A percentile compares a stretch with the other conserved stretches of the same genome.
Evolutionary conservation across 2,888 invertebrate species (phyloP).

Genomic region (Ectemnius continuus): DNA sequence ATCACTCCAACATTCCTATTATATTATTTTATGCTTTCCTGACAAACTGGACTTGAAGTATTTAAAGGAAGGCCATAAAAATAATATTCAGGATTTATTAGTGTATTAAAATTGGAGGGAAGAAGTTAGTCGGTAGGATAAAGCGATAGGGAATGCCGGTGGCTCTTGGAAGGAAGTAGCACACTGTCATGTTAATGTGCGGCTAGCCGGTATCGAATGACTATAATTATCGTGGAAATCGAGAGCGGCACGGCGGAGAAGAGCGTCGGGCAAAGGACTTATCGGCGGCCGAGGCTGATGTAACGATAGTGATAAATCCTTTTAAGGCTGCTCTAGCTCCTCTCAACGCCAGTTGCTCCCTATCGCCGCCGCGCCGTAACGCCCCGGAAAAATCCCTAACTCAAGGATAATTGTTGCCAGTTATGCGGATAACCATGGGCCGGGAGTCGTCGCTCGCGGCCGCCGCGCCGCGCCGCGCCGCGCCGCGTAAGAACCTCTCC

Average conservation of each 20-base stretch:
- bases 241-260: slow-evolving; percentile 7
- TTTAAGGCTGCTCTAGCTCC: slow-evolving; percentile 46
- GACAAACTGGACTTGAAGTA: no score
- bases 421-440: slow-evolving; percentile 54
- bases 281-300: slow-evolving; percentile 39
- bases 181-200: slow-evolving; percentile 17
- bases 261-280: slow-evolving; percentile 33
- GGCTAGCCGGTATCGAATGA: slow-evolving; percentile 24
- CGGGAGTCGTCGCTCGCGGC: slow-evolving; percentile 25
- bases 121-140: no score
- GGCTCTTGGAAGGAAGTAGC: no score
- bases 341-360: slow-evolving; percentile 49
- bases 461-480: no score
- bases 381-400: slow-evolving; percentile 55
- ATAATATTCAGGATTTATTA: no score
- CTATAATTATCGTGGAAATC: slow-evolving; percentile 32
- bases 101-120: no score
- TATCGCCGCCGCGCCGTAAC: slow-evolving; percentile 50
- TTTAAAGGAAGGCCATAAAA: no score
- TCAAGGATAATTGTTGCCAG: slow-evolving; percentile 56
- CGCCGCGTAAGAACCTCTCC: slow-evolving; percentile 47
- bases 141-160: no score
- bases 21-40: no score
- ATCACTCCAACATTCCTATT: no score
- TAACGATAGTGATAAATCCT: slow-evolving; percentile 59